These are phyloP conservation scores for Leucopsar rothschildi DNA, from an alignment of 2,113 vertebrate species.

Conservation along the genomic window DNA sequence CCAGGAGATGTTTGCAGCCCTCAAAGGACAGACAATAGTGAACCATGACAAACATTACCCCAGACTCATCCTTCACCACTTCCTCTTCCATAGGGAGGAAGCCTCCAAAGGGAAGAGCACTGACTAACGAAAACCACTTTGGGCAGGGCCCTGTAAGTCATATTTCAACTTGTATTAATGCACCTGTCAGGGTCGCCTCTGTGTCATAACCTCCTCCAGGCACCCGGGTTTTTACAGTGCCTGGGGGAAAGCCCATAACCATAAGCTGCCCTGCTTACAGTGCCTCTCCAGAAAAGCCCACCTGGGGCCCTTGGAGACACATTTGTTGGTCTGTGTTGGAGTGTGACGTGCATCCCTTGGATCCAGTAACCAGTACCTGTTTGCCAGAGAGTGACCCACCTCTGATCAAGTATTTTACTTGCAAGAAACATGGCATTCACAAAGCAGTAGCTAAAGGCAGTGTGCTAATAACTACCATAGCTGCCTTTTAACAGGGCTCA, in stretches of 20 bases:
- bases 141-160: background rate
- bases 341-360: background rate
- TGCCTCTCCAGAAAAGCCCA: background rate
- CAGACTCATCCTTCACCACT: background rate
- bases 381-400: background rate
- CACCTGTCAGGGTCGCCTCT: background rate
- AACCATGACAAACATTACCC: background rate
- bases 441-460: background rate
- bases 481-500: background rate
- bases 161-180: background rate
- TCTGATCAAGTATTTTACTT: background rate
- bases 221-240: rapidly evolving
- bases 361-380: background rate
- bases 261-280: background rate
- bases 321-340: background rate
- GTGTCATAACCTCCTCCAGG: background rate
- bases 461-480: background rate
- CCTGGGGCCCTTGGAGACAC: background rate
- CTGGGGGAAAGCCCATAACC: background rate
- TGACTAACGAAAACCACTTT: background rate
- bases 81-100: background rate
- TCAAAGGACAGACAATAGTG: background rate
- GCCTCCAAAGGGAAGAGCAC: background rate
- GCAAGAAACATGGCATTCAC: background rate
- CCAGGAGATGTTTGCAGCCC: background rate